Evolutionary conservation across 2,888 invertebrate species (phyloP), one percentile per base, ranked within the genome.

Genomic region (Isoperla grammatica): DNA sequence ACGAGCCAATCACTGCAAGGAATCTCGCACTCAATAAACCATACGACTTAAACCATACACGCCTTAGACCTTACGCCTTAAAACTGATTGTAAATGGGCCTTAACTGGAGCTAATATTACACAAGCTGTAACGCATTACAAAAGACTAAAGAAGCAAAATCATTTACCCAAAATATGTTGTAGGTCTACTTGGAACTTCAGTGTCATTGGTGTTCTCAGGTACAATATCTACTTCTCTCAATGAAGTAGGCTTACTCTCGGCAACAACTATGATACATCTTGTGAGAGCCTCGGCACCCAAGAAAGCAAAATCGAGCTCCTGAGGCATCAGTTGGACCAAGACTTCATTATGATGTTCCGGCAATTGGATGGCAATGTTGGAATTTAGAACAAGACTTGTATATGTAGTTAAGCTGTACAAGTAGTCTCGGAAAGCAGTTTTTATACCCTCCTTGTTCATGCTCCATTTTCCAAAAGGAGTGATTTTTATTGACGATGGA

Each of bases 251-350:
- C n/a, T n/a, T 39, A 9, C 29, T 20, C 17, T 49, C 37, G 12
- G 23, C 39, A 40, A 58, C 43, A 29, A n/a, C 20, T 6, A 59
- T 19, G 13, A 23, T 54, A 20, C 43, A 53, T 35, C 35, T 23
- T 17, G 29, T 13, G 1, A 59, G n/a, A 17, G 8, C 13, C 1
- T 59, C 53, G 5, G 29, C 13, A 23, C 54, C 45, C n/a, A 59
- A 43, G 19, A 59, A 12, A 19, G 22, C 50, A 45, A 54, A 59
- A 13, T 59, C 29, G 6, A 15, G 15, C 15, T 54, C 59, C 19
- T 8, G 12, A n/a, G 59, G 59, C 3, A n/a, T 17, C 11, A 59
- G 22, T 1, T n/a, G 43, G 19, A 54, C 45, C 9, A 37, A 45
- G 5, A 59, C 46, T 6, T 46, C 46, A 46, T 17, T 46, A 6